A percentile compares a stretch with the other conserved stretches of the same genome.
These are phyloP conservation scores for Sarcophaga peregrina DNA, from an alignment of 1,140 invertebrate genomes.

Conservation along the genomic window DNA sequence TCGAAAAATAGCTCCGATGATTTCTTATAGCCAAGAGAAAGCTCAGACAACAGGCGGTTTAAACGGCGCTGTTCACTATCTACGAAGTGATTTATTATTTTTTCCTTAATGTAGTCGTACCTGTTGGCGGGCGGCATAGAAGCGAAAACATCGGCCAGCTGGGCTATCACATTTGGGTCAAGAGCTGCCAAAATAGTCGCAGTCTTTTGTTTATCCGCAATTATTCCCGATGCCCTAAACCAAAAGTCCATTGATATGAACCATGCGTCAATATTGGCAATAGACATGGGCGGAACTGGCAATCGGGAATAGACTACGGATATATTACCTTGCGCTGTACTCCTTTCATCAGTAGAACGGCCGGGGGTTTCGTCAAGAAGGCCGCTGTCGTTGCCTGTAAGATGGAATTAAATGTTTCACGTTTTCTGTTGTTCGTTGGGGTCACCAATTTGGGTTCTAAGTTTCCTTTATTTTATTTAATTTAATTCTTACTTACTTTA, in stretches of 20 bases:
- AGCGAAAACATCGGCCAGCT: neutral
- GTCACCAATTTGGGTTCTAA: too few relatives aligned
- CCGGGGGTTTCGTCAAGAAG: too few relatives aligned
- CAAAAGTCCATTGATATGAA: conserved; percentile 32
- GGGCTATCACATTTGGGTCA: neutral
- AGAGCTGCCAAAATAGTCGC: neutral
- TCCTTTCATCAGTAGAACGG: too few relatives aligned
- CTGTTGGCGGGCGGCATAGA: neutral
- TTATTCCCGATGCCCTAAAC: conserved; percentile 10
- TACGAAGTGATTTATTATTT: conserved; percentile 28
- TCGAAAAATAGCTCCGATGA: conserved; percentile 9
- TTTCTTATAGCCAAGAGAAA: conserved; percentile 5
- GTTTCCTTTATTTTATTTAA: too few relatives aligned
- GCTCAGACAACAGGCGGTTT: neutral
- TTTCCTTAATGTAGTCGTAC: neutral
- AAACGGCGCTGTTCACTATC: conserved; percentile 28
- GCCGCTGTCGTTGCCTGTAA: too few relatives aligned
- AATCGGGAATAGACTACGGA: too few relatives aligned
- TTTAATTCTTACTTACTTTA: too few relatives aligned
- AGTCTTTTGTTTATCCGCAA: neutral
- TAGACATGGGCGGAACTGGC: conserved; percentile 12
- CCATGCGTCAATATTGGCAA: conserved; percentile 11
- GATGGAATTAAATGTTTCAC: too few relatives aligned
- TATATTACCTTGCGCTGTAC: too few relatives aligned
- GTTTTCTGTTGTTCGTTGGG: too few relatives aligned